These are phyloP conservation scores for Plutella xylostella DNA, from an alignment of 2,888 invertebrate species.

Conservation along the genomic window DNA sequence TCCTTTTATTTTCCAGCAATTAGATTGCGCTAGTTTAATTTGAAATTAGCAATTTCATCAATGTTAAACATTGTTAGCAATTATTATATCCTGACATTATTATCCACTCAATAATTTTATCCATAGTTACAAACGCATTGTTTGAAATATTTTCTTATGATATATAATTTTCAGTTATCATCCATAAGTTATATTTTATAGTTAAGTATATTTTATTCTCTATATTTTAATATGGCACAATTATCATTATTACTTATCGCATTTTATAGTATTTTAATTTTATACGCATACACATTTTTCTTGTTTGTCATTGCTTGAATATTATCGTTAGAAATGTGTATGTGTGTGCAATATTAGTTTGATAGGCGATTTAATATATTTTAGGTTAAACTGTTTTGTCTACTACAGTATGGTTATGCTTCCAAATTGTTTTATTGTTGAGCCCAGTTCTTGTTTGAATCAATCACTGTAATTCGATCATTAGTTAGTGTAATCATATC, in stretches of 20 bases:
- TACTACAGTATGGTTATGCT: conserved; percentile 34
- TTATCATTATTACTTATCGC: conserved; percentile 47
- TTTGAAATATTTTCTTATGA: conserved; percentile 43
- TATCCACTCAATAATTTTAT: conserved; percentile 8
- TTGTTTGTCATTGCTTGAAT: conserved; percentile 39
- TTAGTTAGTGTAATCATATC: conserved; percentile 66
- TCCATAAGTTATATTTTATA: conserved; percentile 60
- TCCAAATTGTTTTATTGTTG: conserved; percentile 50
- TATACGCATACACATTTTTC: conserved; percentile 65
- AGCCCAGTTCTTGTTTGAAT: conserved; percentile 33
- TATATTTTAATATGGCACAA: conserved; percentile 65
- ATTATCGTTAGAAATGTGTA: conserved; percentile 57
- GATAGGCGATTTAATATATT: conserved; percentile 49
- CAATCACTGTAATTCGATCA: conserved; percentile 34
- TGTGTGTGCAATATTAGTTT: conserved; percentile 71
- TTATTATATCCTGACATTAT: conserved; percentile 23
- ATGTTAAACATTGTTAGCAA: conserved; percentile 53
- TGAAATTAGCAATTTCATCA: conserved; percentile 30
- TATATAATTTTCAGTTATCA: conserved; percentile 61
- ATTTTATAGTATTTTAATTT: conserved; percentile 53
- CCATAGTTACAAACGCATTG: conserved; percentile 29
- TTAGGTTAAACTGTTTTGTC: conserved; percentile 39
- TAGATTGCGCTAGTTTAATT: conserved; percentile 63
- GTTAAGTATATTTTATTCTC: conserved; percentile 57
- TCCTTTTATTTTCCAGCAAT: conserved; percentile 38